Percentiles rank a stretch among this genome's conserved stretches.
Conservation (phyloP, 2,113 vertebrate species). For the Lamprologus speciosus region DNA sequence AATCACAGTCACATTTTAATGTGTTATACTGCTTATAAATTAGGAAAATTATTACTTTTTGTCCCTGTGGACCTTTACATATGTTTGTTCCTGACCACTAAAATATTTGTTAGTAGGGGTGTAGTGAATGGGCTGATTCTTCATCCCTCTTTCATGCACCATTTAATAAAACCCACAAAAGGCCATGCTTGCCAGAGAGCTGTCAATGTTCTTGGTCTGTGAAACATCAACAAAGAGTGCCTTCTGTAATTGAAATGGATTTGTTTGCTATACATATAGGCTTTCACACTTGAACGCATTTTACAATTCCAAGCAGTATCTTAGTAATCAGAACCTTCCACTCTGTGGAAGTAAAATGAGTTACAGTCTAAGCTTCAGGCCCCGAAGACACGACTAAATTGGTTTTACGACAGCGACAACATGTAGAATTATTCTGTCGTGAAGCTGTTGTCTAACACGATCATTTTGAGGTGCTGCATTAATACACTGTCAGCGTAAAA, state of each 20-base stretch:
- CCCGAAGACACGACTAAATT: background rate
- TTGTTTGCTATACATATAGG: background rate
- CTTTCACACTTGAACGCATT: background rate
- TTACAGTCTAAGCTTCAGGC: background rate
- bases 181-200: background rate
- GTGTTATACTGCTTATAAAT: background rate
- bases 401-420: background rate
- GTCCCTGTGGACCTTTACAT: background rate
- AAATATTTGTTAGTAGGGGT: background rate
- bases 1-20: background rate
- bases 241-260: background rate
- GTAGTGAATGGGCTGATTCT: background rate
- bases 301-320: background rate
- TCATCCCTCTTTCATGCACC: background rate
- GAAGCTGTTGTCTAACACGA: background rate
- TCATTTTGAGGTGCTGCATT: background rate
- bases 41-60: background rate
- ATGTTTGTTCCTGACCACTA: background rate
- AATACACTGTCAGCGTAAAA: background rate
- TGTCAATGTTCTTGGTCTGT: background rate
- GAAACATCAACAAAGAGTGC: background rate
- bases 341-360: background rate
- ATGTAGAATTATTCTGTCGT: constrained; percentile 6
- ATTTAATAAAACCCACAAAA: background rate
- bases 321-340: background rate